Evolutionary conservation across 2,888 invertebrate genomes (phyloP), one percentile per base, ranked within the genome.

Genomic region (Catocala sponsa): DNA sequence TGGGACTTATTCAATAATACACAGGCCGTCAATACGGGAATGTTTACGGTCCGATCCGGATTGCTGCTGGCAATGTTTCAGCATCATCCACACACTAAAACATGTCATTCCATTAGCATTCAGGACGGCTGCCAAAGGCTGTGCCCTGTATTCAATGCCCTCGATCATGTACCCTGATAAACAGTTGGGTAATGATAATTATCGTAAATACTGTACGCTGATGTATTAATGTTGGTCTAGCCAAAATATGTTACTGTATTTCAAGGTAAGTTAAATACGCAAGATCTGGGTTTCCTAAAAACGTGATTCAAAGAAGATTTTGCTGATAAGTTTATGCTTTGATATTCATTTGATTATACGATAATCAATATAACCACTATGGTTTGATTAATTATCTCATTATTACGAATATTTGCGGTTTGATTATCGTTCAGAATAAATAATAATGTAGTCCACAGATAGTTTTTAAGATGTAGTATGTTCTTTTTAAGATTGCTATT

Each of bases 91-190:
- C 80, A 74, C 74, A 79, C 82, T 85, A 83, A 82, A 85, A 84
- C 82, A 85, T 83, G 85, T 84, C 82, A 82, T 84, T 82, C 81
- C 83, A 87, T 89, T 90, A 89, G 85, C 88, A 91, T 90, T 89
- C 89, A 84, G 78, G 79, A 76, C 69, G 72, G 72, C 79, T 85
- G 89, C 89, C 87, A 90, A 89, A 80, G 69, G 64, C 70, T 72
- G 64, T 60, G 59, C 59, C 59, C 73, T 70, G 59, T 72, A 78
- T 79, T 76, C 72, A 77, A 82, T 79, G 74, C 63, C 59, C 65
- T 55, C 63, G 68, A 83, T 83, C 74, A 71, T 62, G 48, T 49
- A 69, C 64, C 55, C 57, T 59, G 60, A 69, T 78, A 63, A 70
- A 67, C 59, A 66, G 53, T 57, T 35, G 32, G 35, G 55, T 58